A percentile compares a stretch with the other conserved stretches of the same genome.
These are phyloP conservation scores for Lasioglossum lativentre DNA, from an alignment of 2,888 invertebrate species.

Conservation along the genomic window DNA sequence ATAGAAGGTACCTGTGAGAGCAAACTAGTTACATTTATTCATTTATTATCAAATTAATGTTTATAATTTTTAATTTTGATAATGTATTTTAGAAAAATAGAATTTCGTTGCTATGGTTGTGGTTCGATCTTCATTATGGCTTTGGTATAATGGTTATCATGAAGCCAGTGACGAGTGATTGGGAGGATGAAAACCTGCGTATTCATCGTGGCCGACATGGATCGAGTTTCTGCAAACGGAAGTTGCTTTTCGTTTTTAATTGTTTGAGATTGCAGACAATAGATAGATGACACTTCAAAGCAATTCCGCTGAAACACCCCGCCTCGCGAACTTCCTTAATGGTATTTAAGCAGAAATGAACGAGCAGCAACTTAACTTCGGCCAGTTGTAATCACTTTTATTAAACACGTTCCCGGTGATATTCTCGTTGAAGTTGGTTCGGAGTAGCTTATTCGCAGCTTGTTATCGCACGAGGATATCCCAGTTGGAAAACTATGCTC, in stretches of 20 bases:
- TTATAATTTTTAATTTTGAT: not conserved
- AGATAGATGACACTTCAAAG: constrained; percentile 35
- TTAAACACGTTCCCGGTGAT: constrained; percentile 41
- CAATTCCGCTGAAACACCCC: constrained; percentile 13
- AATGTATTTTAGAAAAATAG: not conserved
- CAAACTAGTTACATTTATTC: not conserved
- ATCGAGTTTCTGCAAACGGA: constrained; percentile 1
- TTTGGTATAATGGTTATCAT: not conserved
- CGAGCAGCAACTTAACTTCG: constrained; percentile 36
- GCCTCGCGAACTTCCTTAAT: constrained; percentile 45
- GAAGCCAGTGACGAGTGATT: not conserved
- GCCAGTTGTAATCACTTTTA: constrained; percentile 47
- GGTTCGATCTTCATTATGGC: not conserved
- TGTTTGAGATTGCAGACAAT: constrained; percentile 4
- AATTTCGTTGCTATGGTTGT: not conserved
- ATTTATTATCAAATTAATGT: not conserved
- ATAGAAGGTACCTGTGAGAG: not conserved
- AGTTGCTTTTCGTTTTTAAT: not conserved
- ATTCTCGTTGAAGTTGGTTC: constrained; percentile 49
- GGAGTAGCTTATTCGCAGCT: constrained; percentile 51
- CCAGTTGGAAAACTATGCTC: constrained; percentile 51
- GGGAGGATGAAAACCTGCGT: not conserved
- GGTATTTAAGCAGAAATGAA: constrained; percentile 45
- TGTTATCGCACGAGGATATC: constrained; percentile 32
- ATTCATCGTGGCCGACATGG: not conserved